Base-by-base conservation (phyloP, 1,140 invertebrate genomes). In the Aphaenogaster ashmeadi region DNA sequence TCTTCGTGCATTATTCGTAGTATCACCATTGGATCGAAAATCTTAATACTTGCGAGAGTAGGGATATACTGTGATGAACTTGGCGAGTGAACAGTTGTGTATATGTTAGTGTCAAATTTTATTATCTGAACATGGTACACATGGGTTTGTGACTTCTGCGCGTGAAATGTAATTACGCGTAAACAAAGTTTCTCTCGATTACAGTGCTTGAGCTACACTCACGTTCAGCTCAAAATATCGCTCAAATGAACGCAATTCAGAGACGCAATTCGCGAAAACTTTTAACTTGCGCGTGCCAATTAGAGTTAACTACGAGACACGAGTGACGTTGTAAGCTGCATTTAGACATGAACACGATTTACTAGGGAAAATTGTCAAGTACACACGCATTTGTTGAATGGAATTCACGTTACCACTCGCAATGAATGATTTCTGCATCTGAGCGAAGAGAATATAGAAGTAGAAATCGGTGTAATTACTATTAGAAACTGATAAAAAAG, bases 191-290 rank as follows among this genome's bases (percentile, higher is more conserved):
- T 75, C n/a, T 56, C 38, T 38, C 54, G 44, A 84, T 75, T 75
- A 75, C 69, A 21, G 18, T 62, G 54, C 18, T 64, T 54, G 69
- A 36, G 33, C 18, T 41, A 38, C 50, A 36, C 27, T 83, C 54
- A 38, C 38, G 72, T 69, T 54, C 33, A 84, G 56, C 13, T 84
- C 80, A 75, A 84, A 74, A 74, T 84, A 84, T 47, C 56, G 56
- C 44, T 62, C 80, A 60, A 84, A 84, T 38, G n/a, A 62, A 84
- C 18, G 69, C 54, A 84, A 83, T 83, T 83, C 67, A 74, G 54
- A 13, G 27, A 33, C 18, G 80, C 52, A 44, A 47, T 54, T 44
- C 54, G 41, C 9, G 38, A 47, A 58, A 72, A 74, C 80, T 83
- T 72, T 6, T 74, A 74, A 74, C 67, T 74, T 71, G 66, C 36